These are phyloP conservation scores for Artemia sinica DNA, from an alignment of 2,888 invertebrate species.

Conservation along the genomic window DNA sequence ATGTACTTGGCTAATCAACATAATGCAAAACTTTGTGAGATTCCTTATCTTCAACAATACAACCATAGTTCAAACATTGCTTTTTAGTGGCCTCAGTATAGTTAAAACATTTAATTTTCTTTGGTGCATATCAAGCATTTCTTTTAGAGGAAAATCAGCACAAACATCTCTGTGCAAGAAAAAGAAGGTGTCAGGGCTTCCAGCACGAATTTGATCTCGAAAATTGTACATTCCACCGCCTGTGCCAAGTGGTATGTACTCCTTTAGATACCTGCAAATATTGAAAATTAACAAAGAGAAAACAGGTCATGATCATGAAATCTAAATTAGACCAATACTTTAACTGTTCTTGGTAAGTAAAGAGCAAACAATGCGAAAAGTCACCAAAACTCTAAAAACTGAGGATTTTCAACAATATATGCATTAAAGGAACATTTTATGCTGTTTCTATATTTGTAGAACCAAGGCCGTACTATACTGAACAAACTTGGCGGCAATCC, in stretches of 20 bases:
- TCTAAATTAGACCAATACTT: constrained; percentile 18
- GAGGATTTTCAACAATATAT: too few relatives aligned
- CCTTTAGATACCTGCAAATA: constrained; percentile 65
- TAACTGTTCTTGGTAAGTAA: too few relatives aligned
- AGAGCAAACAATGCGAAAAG: too few relatives aligned
- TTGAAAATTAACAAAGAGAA: constrained; percentile 10
- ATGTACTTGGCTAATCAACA: constrained; percentile 92
- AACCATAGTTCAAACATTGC: constrained; percentile 84
- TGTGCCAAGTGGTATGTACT: constrained; percentile 66
- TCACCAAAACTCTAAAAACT: too few relatives aligned
- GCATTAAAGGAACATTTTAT: too few relatives aligned
- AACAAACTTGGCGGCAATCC: too few relatives aligned
- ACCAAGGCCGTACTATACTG: too few relatives aligned
- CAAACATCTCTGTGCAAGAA: constrained; percentile 95
- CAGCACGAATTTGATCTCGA: constrained; percentile 73
- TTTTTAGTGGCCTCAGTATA: constrained; percentile 82
- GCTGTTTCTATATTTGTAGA: too few relatives aligned
- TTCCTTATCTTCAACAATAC: constrained; percentile 60
- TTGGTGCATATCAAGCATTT: constrained; percentile 57
- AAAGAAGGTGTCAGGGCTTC: constrained; percentile 75
- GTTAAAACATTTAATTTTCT: constrained; percentile 38
- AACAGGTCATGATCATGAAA: constrained; percentile 13
- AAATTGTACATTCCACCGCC: constrained; percentile 95
- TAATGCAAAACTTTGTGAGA: constrained; percentile 76
- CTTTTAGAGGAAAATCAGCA: constrained; percentile 76